Evolutionary conservation across 2,888 invertebrate genomes (phyloP), one percentile per base, ranked within the genome.

Genomic region (Idaea biselata): DNA sequence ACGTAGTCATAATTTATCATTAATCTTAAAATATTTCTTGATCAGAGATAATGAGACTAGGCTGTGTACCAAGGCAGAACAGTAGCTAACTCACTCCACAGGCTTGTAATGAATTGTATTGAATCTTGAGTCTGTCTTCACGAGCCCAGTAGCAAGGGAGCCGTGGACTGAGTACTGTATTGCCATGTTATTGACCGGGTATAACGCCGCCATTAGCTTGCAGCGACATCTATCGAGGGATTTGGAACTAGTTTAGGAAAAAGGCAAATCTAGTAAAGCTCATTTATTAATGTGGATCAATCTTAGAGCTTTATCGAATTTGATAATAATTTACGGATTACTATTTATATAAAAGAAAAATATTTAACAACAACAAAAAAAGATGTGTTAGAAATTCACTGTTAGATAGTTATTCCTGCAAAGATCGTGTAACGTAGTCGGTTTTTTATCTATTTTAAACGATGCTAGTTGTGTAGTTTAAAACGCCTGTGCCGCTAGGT

Each of bases 301-400:
- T 89, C 79, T 87, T 92, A 90, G 90, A 92, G 92, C 92, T 92
- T 92, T 92, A 92, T 91, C 89, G 87, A 91, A 90, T 91, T 92
- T 91, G 91, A 91, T 92, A 92, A 91, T 91, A 91, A 92, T 91
- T 90, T 91, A 91, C 79, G 86, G 82, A 86, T 80, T 81, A 81
- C 86, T 89, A 88, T 89, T 89, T 89, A 88, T 87, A 85, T 80
- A 82, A 81, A 79, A 81, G 74, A 70, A 72, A 70, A 60, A 71
- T 70, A 72, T 67, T 62, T 68, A 68, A 68, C 62, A 77, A 76
- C 75, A 78, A 74, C 73, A 75, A 81, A 78, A 74, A 78, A 76
- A 74, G 67, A 68, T 61, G 71, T 71, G 74, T 66, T 79, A 80
- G 77, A 72, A 73, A 84, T 78, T 86, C 87, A 88, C 87, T 82